These are phyloP conservation scores for Lepilemur septentrionalis DNA, from an alignment of 2,797 vertebrate genomes.

Conservation along the genomic window DNA sequence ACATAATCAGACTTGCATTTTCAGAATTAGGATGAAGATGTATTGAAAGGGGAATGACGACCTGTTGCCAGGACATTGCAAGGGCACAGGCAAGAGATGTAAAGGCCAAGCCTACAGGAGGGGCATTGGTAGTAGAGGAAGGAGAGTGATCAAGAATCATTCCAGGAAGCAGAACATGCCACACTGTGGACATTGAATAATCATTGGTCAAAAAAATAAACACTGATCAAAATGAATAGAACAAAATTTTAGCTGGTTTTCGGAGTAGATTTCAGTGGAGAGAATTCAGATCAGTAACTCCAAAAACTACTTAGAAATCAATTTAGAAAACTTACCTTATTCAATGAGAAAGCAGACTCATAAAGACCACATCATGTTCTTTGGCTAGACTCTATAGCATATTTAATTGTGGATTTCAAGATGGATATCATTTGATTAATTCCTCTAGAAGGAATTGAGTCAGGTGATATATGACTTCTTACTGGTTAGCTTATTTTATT, in stretches of 20 bases:
- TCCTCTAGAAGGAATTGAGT: constrained; percentile 16
- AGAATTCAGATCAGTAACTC: constrained; percentile 13
- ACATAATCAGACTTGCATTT: neutral
- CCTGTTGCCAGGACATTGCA: neutral
- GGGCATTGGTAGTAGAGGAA: neutral
- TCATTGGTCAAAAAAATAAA: neutral
- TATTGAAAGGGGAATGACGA: neutral
- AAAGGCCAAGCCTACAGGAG: neutral
- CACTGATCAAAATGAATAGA: neutral
- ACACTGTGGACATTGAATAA: neutral
- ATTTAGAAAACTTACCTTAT: neutral
- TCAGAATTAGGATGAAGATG: neutral
- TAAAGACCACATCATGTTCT: neutral
- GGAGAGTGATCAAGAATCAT: neutral
- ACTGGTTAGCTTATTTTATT: constrained; percentile 61
- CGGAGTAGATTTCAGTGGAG: neutral
- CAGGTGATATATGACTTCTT: constrained; percentile 1
- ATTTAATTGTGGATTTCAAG: neutral
- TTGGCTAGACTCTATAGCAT: neutral
- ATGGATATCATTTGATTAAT: neutral
- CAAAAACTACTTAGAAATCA: constrained; percentile 5
- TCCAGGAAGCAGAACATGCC: neutral
- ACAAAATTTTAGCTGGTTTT: neutral
- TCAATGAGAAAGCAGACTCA: neutral
- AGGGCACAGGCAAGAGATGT: neutral